phyloP scores from a whole-genome alignment of 2,888 invertebrate genomes.

The Automeris io region DNA sequence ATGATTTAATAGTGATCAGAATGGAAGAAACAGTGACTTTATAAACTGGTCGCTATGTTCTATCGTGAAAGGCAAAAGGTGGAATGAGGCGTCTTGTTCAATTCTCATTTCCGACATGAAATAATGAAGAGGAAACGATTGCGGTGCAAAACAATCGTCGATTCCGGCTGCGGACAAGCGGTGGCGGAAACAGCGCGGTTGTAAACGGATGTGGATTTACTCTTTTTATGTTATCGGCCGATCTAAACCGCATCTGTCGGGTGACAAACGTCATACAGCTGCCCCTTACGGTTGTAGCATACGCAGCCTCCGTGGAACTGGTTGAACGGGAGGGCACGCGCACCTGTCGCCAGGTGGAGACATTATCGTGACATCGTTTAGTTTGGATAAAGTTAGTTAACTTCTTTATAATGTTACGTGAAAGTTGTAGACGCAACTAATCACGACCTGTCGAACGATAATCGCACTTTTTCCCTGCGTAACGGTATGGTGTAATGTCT shows the following conservation, averaged over 20 bases:
- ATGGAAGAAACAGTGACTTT: too few species aligned
- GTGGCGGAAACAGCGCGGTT: constrained; percentile 61
- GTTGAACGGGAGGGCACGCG: constrained; percentile 39
- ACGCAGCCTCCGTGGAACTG: constrained; percentile 40
- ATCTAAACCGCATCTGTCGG: constrained; percentile 73
- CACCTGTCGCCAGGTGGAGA: constrained; percentile 69
- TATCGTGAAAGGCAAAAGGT: constrained; percentile 6
- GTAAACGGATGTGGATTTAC: constrained; percentile 64
- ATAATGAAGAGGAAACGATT: constrained; percentile 66
- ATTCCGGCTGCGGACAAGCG: constrained; percentile 58
- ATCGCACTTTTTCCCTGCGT: constrained; percentile 42
- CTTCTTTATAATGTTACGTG: constrained; percentile 45
- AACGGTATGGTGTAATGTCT: constrained; percentile 38
- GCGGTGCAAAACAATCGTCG: constrained; percentile 62
- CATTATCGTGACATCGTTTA: constrained; percentile 3
- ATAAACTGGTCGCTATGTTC: too few species aligned
- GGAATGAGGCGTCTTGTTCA: constrained; percentile 41
- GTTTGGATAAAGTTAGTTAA: constrained; percentile 3
- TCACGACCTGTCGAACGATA: constrained; percentile 46
- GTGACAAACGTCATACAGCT: constrained; percentile 60
- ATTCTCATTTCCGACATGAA: constrained; percentile 56
- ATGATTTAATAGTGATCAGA: not conserved
- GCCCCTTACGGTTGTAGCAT: constrained; percentile 57
- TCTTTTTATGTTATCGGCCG: constrained; percentile 65
- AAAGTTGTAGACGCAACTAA: constrained; percentile 53